Base-by-base conservation (phyloP, 1,140 invertebrate species). In the Aleiodes sp. region DNA sequence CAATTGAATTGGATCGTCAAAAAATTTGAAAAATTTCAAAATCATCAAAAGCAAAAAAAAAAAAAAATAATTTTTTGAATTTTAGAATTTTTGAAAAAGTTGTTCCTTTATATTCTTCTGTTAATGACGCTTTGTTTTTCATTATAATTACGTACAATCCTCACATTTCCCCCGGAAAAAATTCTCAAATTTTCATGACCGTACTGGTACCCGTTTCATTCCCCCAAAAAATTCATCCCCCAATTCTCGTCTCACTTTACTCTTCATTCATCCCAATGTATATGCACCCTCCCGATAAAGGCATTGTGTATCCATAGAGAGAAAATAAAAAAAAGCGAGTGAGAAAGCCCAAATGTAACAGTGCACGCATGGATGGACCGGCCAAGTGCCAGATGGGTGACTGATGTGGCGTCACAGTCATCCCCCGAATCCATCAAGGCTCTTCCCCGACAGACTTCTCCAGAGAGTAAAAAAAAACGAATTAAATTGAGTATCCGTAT, bases 321-420 rank as follows among this genome's bases (percentile, higher is more conserved):
- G 37, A 43, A 61, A 33, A 62, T 37, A 12, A 41, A 35, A 37
- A 21, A 56, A 35, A 39, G n/a, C n/a, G 46, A 35, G 26, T 52
- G 33, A 72, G 74, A 75, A 80, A 76, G 76, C 75, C 62, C 29
- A 59, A 46, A 39, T 61, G 64, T 46, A 70, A 67, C 64, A 61
- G 61, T 77, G 76, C 76, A 85, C 80, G 83, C 80, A 79, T 82
- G 79, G 83, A 81, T 79, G 82, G 80, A 80, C 80, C 77, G 76
- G 70, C 75, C 73, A 78, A 84, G 77, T 81, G 82, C 80, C 85
- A 86, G 85, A 86, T 86, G 85, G 83, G 83, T 85, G 84, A 86
- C 83, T 84, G 84, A 86, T 84, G 83, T 78, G 81, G 78, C 76
- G 77, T 77, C 77, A 78, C 71, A 76, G 74, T 75, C 78, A 52